These are phyloP conservation scores for Platypus cylindrus DNA, from an alignment of 2,888 invertebrate genomes.

Conservation along the genomic window DNA sequence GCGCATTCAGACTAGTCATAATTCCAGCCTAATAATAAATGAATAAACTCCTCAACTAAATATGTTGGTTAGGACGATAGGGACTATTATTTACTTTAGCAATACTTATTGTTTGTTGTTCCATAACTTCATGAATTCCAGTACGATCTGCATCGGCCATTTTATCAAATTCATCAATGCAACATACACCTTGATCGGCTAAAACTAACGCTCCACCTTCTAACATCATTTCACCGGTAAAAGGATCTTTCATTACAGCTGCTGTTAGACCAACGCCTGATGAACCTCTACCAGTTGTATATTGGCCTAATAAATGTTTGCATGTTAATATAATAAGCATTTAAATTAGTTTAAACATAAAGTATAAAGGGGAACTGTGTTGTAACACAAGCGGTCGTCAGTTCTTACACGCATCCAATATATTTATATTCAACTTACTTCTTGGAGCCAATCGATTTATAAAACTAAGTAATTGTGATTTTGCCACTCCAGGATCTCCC, in stretches of 20 bases:
- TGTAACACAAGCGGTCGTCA: no score
- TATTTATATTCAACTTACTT: conserved; percentile 36
- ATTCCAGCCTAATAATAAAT: conserved; percentile 72
- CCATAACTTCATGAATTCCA: conserved; percentile 97
- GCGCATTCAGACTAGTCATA: conserved; percentile 94
- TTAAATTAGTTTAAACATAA: no score
- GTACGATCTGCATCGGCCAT: conserved; percentile 94
- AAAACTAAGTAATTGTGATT: conserved; percentile 90
- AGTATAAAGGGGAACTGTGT: no score
- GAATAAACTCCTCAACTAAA: not conserved
- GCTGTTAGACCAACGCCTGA: conserved; percentile 99
- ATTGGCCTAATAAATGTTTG: conserved; percentile 59
- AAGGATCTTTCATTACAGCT: conserved; percentile 92
- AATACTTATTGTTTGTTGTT: conserved; percentile 98
- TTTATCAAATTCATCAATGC: conserved; percentile 99
- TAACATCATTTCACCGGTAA: conserved; percentile 94
- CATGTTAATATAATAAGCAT: not conserved
- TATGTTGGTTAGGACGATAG: no score
- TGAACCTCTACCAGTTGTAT: conserved; percentile 92
- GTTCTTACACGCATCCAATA: no score
- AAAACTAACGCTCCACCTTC: conserved; percentile 95
- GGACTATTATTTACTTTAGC: conserved; percentile 86
- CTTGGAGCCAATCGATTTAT: conserved; percentile 88
- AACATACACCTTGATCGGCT: conserved; percentile 94
- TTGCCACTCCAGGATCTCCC: conserved; percentile 99